Percentiles rank a stretch among this genome's conserved stretches.
phyloP scores from a whole-genome alignment of 1,140 invertebrate species.

The Drosophila ohnishii region DNA sequence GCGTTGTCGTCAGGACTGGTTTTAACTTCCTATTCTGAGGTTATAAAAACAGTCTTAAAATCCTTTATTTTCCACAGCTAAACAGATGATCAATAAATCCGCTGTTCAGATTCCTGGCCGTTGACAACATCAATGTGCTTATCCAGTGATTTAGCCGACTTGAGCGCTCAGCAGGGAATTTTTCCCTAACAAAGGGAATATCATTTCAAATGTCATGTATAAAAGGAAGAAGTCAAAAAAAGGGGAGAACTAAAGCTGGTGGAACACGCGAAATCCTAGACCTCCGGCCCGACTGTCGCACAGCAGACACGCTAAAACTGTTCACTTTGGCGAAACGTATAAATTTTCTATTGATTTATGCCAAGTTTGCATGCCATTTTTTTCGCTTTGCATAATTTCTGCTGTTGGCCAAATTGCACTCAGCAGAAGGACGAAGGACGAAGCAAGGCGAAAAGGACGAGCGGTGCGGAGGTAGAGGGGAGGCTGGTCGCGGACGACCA shows the following conservation, averaged over 20 bases:
- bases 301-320: slow-evolving; percentile 63
- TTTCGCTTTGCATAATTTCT: slow-evolving; percentile 80
- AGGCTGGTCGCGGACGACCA: slow-evolving; percentile 30
- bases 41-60: not conserved
- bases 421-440: slow-evolving; percentile 20
- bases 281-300: slow-evolving; percentile 44
- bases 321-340: slow-evolving; percentile 77
- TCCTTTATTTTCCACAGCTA: slow-evolving; percentile 15
- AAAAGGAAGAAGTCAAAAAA: slow-evolving; percentile 36
- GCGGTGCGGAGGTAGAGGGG: not conserved
- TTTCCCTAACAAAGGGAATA: slow-evolving; percentile 46
- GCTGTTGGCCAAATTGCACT: slow-evolving; percentile 75
- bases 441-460: not conserved
- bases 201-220: slow-evolving; percentile 55
- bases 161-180: slow-evolving; percentile 35
- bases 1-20: not conserved
- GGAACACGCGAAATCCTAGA: slow-evolving; percentile 64
- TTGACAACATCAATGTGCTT: slow-evolving; percentile 54
- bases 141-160: slow-evolving; percentile 45
- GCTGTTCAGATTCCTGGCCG: slow-evolving; percentile 21
- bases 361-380: slow-evolving; percentile 81
- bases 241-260: slow-evolving; percentile 36
- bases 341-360: slow-evolving; percentile 82
- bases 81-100: slow-evolving; percentile 29
- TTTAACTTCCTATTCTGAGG: not conserved